Evolutionary conservation across 2,113 vertebrate species (phyloP).

Genomic region (Rhinolophus sinicus): DNA sequence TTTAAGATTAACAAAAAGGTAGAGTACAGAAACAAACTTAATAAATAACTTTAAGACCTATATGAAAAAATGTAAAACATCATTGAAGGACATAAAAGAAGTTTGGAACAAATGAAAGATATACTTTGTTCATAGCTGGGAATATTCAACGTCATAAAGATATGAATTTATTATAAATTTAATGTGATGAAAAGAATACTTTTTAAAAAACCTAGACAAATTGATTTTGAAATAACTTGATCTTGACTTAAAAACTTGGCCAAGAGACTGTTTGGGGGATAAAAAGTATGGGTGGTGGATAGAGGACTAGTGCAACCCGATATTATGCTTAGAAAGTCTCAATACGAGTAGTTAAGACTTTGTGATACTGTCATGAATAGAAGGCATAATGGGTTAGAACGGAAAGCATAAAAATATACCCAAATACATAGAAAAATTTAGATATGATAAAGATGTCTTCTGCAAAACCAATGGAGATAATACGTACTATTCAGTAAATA

Average conservation of each 20-base stretch:
- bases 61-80: not conserved
- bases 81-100: slow-evolving; percentile 12
- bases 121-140: not conserved
- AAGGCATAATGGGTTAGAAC: not conserved
- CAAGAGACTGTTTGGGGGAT: not conserved
- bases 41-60: not conserved
- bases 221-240: slow-evolving; percentile 1
- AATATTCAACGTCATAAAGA: not conserved
- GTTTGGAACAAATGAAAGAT: not conserved
- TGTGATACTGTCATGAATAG: not conserved
- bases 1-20: not conserved
- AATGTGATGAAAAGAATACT: not conserved
- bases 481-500: not conserved
- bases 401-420: not conserved
- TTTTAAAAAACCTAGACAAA: not conserved
- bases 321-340: not conserved
- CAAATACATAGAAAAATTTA: not conserved
- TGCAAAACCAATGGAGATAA: not conserved
- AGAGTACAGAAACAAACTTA: not conserved
- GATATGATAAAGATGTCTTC: not conserved
- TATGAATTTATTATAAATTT: not conserved
- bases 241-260: not conserved
- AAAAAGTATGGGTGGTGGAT: not conserved
- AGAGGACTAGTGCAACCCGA: not conserved
- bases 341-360: not conserved